Conservation (phyloP, 2,113 vertebrate species). For the Cebidichthys violaceus region DNA sequence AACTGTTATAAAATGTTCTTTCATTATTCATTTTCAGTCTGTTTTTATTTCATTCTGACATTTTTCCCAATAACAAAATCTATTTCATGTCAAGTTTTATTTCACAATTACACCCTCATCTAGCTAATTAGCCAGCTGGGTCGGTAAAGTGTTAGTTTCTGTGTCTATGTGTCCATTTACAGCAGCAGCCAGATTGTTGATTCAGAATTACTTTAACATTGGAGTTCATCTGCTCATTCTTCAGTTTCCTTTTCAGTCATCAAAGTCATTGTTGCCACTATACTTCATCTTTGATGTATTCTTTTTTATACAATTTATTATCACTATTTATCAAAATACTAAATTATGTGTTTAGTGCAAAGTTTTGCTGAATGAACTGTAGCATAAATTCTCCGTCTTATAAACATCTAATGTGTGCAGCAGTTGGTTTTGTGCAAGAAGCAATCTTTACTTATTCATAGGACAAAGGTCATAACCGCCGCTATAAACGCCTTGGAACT, state of each 20-base stretch:
- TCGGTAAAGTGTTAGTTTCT: neutral
- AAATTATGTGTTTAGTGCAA: neutral
- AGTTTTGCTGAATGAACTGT: neutral
- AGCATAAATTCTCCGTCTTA: neutral
- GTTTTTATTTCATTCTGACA: neutral
- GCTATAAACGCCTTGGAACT: neutral
- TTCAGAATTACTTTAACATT: neutral
- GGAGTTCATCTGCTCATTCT: neutral
- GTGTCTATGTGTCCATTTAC: neutral
- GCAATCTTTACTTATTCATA: neutral
- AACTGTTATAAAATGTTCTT: neutral
- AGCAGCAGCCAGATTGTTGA: neutral
- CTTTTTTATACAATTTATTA: neutral
- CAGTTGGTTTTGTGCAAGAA: neutral
- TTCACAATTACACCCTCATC: neutral
- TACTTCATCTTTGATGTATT: neutral
- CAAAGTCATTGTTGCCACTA: neutral
- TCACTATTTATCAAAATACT: neutral
- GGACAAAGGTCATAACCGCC: conserved; percentile 15
- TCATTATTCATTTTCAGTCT: neutral
- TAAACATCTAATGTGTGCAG: neutral
- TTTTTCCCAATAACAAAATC: neutral
- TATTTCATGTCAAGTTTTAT: neutral
- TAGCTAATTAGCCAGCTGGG: neutral
- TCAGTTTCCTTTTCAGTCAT: neutral